phyloP scores from a whole-genome alignment of 2,888 invertebrate species.

The Idaea straminata region DNA sequence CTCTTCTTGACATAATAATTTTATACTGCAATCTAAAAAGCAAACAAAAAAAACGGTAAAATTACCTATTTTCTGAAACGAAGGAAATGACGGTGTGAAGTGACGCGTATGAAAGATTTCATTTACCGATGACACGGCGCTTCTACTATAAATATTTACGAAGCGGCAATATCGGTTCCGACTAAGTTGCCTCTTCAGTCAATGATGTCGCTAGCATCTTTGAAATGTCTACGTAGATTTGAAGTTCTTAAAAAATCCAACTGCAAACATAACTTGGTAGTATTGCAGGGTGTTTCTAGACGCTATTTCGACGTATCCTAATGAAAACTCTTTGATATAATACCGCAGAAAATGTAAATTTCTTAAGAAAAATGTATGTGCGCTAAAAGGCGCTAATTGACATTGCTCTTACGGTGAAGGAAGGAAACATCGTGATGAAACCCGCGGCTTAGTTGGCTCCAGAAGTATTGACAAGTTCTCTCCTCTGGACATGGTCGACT shows the following conservation, averaged over 20 bases:
- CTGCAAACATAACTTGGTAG: neutral
- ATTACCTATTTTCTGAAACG: slow-evolving; percentile 1
- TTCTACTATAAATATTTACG: slow-evolving; percentile 55
- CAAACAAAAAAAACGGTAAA: neutral
- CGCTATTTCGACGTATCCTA: neutral
- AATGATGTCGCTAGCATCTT: neutral
- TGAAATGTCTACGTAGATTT: neutral
- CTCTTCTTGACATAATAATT: neutral
- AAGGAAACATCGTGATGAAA: no score
- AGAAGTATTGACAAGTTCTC: no score
- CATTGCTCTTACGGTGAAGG: no score
- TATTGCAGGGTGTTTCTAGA: neutral
- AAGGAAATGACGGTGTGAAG: slow-evolving; percentile 32
- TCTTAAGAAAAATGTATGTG: no score
- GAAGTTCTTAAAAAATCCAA: neutral
- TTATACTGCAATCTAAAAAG: neutral
- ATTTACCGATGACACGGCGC: slow-evolving; percentile 30
- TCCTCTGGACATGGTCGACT: no score
- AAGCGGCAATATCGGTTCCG: slow-evolving; percentile 31
- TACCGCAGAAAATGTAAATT: neutral
- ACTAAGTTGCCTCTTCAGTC: slow-evolving; percentile 16
- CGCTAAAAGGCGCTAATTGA: no score
- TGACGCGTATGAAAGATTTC: slow-evolving; percentile 42
- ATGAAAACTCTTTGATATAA: neutral
- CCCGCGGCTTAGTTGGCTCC: no score